Evolutionary conservation across 2,888 invertebrate genomes (phyloP).

Genomic region (Cerastis leucographa): DNA sequence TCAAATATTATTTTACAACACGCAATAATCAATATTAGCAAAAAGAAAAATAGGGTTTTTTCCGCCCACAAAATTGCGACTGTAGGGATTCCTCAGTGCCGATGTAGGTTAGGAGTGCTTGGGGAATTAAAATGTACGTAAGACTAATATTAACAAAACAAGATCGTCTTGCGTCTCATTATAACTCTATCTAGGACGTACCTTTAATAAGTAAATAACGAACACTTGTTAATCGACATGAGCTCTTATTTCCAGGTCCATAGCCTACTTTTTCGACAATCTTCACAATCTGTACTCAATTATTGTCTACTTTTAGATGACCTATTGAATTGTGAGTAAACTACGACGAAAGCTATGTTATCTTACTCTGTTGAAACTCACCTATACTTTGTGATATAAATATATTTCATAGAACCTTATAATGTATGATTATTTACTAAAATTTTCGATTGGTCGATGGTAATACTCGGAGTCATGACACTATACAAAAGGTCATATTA

Average conservation of each 20-base stretch:
- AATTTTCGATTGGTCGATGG: slow-evolving; percentile 53
- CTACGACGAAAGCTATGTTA: slow-evolving; percentile 50
- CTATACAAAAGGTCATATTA: slow-evolving; percentile 60
- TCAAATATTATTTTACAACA: neutral
- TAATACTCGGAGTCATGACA: slow-evolving; percentile 59
- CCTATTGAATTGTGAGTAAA: slow-evolving; percentile 54
- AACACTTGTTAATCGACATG: slow-evolving; percentile 28
- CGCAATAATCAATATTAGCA: neutral
- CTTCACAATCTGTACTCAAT: slow-evolving; percentile 42
- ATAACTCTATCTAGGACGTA: slow-evolving; percentile 7
- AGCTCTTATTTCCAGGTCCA: slow-evolving; percentile 68
- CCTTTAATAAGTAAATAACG: neutral
- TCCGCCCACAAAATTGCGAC: neutral
- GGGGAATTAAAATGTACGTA: slow-evolving; percentile 13
- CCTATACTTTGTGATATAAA: slow-evolving; percentile 79
- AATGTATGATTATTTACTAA: slow-evolving; percentile 63
- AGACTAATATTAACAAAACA: slow-evolving; percentile 33
- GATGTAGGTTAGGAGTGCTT: neutral
- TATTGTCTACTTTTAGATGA: slow-evolving; percentile 55
- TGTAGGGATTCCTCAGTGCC: neutral
- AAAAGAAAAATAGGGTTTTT: neutral
- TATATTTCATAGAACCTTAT: slow-evolving; percentile 63
- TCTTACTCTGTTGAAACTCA: slow-evolving; percentile 74
- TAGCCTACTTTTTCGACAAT: slow-evolving; percentile 42
- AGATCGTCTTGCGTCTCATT: slow-evolving; percentile 32